A percentile compares a stretch with the other conserved stretches of the same genome.
Evolutionary conservation across 2,888 invertebrate genomes (phyloP).

Genomic region (Gastrophysa polygoni): DNA sequence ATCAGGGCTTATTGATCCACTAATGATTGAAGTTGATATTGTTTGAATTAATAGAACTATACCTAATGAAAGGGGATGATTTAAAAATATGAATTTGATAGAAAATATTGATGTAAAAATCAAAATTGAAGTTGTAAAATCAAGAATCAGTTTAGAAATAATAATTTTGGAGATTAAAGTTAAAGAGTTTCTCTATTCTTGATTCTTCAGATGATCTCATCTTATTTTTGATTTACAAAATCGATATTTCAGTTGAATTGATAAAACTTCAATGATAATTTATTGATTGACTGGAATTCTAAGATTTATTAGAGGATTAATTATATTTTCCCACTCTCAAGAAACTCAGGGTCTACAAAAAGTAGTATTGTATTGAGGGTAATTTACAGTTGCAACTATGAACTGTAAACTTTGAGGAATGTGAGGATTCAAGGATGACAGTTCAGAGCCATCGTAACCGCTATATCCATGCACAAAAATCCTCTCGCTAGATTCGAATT

Average conservation of each 20-base stretch:
- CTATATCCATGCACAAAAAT: too few relatives aligned
- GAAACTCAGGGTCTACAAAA: too few relatives aligned
- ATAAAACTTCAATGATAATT: too few relatives aligned
- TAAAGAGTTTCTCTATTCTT: slow-evolving; percentile 63
- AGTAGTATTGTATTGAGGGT: too few relatives aligned
- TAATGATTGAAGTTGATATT: slow-evolving; percentile 58
- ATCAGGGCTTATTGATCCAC: slow-evolving; percentile 60
- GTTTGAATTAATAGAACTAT: slow-evolving; percentile 63
- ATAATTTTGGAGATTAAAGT: slow-evolving; percentile 75
- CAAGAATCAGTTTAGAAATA: slow-evolving; percentile 73
- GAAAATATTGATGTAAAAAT: slow-evolving; percentile 54
- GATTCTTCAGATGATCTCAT: slow-evolving; percentile 64
- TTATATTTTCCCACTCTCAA: slow-evolving; percentile 65
- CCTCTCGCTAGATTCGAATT: too few relatives aligned
- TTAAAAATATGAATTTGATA: slow-evolving; percentile 57
- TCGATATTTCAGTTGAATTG: too few relatives aligned
- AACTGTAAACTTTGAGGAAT: too few relatives aligned
- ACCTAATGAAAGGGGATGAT: slow-evolving; percentile 64
- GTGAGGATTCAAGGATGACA: too few relatives aligned
- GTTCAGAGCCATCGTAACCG: too few relatives aligned
- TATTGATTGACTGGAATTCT: slow-evolving; percentile 50
- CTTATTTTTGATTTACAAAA: too few relatives aligned
- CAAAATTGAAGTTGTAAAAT: slow-evolving; percentile 47
- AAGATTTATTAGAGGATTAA: slow-evolving; percentile 61
- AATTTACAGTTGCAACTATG: too few relatives aligned